Conservation (phyloP, 37 sponge, comb jelly and placozoan genomes). For the Agelas oroides region DNA sequence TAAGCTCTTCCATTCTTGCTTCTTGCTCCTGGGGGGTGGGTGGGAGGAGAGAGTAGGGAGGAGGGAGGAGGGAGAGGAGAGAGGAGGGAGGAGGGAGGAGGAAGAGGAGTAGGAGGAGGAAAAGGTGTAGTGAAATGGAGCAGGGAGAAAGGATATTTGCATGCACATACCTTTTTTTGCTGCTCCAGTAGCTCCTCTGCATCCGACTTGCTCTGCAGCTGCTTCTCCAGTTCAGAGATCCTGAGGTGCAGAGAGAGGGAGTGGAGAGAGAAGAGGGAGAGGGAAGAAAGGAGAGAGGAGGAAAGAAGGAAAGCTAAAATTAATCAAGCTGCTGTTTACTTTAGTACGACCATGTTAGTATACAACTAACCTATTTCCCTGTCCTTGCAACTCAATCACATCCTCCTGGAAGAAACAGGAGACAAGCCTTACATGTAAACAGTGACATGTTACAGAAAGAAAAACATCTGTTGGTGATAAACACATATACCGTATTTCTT, state of each 20-base stretch:
- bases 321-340: too few relatives aligned
- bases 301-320: not conserved
- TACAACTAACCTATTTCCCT: slow-evolving; percentile 16
- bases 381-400: not conserved
- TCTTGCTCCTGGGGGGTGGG: slow-evolving; percentile 17
- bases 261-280: not conserved
- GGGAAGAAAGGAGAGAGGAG: not conserved
- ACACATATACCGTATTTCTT: too few relatives aligned
- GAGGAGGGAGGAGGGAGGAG: too few relatives aligned
- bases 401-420: slow-evolving; percentile 12
- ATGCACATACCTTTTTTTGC: slow-evolving; percentile 17
- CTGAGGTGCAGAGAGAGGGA: not conserved
- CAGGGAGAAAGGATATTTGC: too few relatives aligned
- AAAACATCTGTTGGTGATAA: too few relatives aligned
- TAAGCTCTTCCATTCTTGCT: slow-evolving; percentile 17
- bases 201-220: not conserved
- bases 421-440: too few relatives aligned
- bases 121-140: too few relatives aligned
- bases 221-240: slow-evolving; percentile 22
- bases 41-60: too few relatives aligned
- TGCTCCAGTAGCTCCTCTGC: slow-evolving; percentile 31
- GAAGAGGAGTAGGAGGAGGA: not conserved
- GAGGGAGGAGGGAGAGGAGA: too few relatives aligned
- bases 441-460: too few relatives aligned
- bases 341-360: too few relatives aligned